Percentiles rank a stretch among this genome's conserved stretches.
Evolutionary conservation across 2,113 vertebrate species (phyloP).

Genomic region (Mormyrus lacerda): DNA sequence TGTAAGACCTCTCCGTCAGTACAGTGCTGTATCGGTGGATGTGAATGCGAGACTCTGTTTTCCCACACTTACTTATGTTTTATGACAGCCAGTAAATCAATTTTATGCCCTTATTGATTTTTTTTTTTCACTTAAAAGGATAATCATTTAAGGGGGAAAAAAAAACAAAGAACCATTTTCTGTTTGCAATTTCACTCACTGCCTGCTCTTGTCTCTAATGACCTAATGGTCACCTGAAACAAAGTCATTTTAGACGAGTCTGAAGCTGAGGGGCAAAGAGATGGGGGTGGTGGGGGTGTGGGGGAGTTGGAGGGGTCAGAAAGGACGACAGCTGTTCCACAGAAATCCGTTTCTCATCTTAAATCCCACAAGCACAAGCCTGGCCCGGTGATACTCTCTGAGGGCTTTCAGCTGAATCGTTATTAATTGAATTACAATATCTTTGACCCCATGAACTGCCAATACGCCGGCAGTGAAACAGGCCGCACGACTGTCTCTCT

Average conservation of each 20-base stretch:
- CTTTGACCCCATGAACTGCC: neutral
- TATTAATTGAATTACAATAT: constrained; percentile 16
- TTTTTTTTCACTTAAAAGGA: constrained; percentile 65
- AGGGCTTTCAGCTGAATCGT: constrained; percentile 1
- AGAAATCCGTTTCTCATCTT: neutral
- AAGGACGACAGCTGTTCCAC: neutral
- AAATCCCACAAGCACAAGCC: neutral
- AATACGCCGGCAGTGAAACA: neutral
- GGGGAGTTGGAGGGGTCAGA: neutral
- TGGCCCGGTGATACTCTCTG: neutral
- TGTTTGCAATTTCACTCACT: constrained; percentile 72
- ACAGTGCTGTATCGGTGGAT: constrained; percentile 74
- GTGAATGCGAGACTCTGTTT: constrained; percentile 79
- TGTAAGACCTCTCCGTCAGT: constrained; percentile 70
- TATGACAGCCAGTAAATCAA: constrained; percentile 99
- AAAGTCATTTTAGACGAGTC: constrained; percentile 39
- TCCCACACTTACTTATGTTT: constrained; percentile 99
- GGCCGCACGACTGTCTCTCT: neutral
- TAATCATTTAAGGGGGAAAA: constrained; percentile 38
- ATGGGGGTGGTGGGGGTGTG: neutral
- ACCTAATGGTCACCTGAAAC: constrained; percentile 61
- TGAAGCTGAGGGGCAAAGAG: neutral
- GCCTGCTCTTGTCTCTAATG: constrained; percentile 56
- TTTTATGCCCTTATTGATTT: constrained; percentile 99
- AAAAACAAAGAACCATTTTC: constrained; percentile 66